Base-by-base conservation (phyloP, 2,888 invertebrate genomes). In the Sericinus montela region DNA sequence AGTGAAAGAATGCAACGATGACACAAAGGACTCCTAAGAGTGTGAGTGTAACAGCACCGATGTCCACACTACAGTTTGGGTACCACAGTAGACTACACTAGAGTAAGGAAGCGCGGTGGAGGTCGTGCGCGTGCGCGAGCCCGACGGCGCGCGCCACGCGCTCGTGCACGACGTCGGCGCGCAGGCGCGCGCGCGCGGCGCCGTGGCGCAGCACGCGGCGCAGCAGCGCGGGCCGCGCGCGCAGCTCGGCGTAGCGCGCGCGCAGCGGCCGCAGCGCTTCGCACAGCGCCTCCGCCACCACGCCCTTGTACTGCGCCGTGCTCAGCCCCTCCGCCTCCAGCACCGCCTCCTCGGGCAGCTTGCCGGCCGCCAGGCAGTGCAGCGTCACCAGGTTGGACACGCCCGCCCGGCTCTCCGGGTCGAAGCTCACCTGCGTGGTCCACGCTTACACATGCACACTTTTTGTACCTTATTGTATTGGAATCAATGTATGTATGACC, bases 311-410 rank as follows among this genome's bases (percentile, higher is more conserved):
- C 90, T 92, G 90, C 64, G 92, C 94, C 39, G 97, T 98, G 72
- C 94, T 93, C 35, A 95, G 69, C 8, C 83, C 83, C 48, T 80
- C 73, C 13, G 87, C 91, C 72, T 95, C 93, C 55, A 89, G 83
- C 58, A 94, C 92, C 52, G 95, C 94, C 60, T 93, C 90, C 56
- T 94, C 92, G 1, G 93, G 86, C 43, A 90, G 73, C 74, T 91
- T 87, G 38, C 92, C 94, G 13, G 92, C 91, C 14, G 95, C 84
- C 48, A 95, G 89, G 41, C 95, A 93, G 84, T 97, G 96, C 54
- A 98, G 94, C 48, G 90, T 88, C 55, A 99, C 90, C 48, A 99
- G 90, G 89, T 99, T 99, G 41, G 97, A 91, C 11, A 99, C 95
- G 16, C 97, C 99, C 0, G 97, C 95, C 54, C 99, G 90, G 5